Conservation (phyloP, 2,797 vertebrate species). For the Rhynchotus rufescens region DNA sequence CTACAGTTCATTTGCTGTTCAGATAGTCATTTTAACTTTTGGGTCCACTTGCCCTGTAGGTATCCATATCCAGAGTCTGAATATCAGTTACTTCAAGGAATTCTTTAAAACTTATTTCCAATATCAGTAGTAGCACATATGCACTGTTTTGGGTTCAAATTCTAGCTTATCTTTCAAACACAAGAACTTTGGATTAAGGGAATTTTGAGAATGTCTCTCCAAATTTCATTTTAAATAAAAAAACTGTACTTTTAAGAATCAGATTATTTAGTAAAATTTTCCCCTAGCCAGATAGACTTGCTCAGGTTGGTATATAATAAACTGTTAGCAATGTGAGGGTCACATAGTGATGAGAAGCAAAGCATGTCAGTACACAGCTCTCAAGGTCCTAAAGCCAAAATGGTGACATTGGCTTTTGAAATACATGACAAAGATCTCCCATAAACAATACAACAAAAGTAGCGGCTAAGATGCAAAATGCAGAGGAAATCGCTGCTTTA, state of each 20-base stretch:
- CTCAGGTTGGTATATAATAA: not conserved
- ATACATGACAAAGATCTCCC: not conserved
- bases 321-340: not conserved
- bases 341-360: not conserved
- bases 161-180: not conserved
- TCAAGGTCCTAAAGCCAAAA: not conserved
- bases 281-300: not conserved
- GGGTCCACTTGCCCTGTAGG: not conserved
- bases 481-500: not conserved
- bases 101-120: not conserved
- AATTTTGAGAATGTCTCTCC: not conserved
- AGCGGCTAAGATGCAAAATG: not conserved
- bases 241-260: not conserved
- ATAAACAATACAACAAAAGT: not conserved
- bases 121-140: not conserved
- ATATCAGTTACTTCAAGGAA: not conserved
- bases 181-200: not conserved
- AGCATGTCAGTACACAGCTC: not conserved
- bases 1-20: not conserved
- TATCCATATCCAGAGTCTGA: not conserved
- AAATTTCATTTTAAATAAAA: not conserved
- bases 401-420: not conserved
- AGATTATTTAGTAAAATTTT: not conserved
- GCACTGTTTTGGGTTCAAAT: not conserved
- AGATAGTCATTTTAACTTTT: not conserved